Conservation (phyloP, 2,888 invertebrate species). For the Drosophila rellima region DNA sequence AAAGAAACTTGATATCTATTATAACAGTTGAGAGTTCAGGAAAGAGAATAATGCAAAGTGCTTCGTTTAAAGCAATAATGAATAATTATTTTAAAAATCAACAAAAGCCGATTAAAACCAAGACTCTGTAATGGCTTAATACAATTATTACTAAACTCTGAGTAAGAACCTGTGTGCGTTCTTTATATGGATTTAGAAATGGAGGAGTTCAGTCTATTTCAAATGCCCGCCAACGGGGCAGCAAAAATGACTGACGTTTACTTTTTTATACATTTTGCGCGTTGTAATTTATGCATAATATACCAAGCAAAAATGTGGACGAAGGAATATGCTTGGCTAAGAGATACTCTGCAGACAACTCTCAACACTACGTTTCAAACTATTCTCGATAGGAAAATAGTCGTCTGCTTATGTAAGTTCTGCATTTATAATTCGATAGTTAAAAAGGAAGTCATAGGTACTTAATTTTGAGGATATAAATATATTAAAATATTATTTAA, state of each 20-base stretch:
- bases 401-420: background rate
- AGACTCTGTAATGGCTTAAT: conserved; percentile 54
- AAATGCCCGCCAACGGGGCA: conserved; percentile 18
- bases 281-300: conserved; percentile 69
- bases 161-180: background rate
- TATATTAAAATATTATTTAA: background rate
- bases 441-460: background rate
- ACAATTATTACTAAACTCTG: conserved; percentile 13
- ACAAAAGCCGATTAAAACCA: conserved; percentile 48
- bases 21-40: background rate
- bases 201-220: background rate
- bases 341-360: background rate
- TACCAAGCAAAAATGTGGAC: conserved; percentile 13
- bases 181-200: conserved; percentile 2
- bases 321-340: background rate
- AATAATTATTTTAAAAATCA: conserved; percentile 6
- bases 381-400: background rate
- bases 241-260: conserved; percentile 43
- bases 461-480: no score
- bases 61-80: background rate
- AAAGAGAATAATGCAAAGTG: background rate
- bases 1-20: background rate
- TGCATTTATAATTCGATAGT: background rate
- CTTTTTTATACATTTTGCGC: conserved; percentile 49
- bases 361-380: background rate